Conservation (phyloP, 2,888 invertebrate genomes). For the Rotaria macrura region DNA sequence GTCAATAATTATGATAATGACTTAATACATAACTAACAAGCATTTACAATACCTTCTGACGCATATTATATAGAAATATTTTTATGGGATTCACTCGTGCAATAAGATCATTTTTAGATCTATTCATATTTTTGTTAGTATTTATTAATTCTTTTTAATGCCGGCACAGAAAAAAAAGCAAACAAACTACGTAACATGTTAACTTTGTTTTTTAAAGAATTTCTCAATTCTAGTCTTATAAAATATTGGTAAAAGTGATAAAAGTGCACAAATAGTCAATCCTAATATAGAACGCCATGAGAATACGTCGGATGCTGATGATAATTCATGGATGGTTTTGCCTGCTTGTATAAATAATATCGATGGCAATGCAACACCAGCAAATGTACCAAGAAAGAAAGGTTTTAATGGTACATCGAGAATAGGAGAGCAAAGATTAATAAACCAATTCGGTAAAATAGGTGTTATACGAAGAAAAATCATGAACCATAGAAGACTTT, state of each 20-base stretch:
- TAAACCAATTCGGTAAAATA: conserved; percentile 96
- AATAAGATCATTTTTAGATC: no score
- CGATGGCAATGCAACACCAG: conserved; percentile 71
- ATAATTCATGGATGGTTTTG: conserved; percentile 80
- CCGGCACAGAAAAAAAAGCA: no score
- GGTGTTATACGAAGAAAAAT: conserved; percentile 92
- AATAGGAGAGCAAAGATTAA: conserved; percentile 87
- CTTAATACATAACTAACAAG: no score
- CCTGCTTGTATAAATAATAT: conserved; percentile 95
- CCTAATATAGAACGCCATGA: conserved; percentile 57
- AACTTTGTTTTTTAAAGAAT: not conserved
- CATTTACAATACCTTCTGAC: no score
- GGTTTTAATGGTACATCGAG: conserved; percentile 83
- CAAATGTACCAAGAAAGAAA: conserved; percentile 87
- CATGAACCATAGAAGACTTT: conserved; percentile 84
- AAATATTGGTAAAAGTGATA: conserved; percentile 74
- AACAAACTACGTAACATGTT: not conserved
- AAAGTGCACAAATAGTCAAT: conserved; percentile 65
- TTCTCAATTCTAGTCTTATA: not conserved
- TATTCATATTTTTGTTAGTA: no score
- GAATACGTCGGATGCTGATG: conserved; percentile 44
- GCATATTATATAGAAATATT: no score
- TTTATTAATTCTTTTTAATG: no score
- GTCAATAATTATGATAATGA: no score
- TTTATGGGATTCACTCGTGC: no score